Base-by-base conservation (phyloP, 2,888 invertebrate species). In the Ennomos quercinarius region DNA sequence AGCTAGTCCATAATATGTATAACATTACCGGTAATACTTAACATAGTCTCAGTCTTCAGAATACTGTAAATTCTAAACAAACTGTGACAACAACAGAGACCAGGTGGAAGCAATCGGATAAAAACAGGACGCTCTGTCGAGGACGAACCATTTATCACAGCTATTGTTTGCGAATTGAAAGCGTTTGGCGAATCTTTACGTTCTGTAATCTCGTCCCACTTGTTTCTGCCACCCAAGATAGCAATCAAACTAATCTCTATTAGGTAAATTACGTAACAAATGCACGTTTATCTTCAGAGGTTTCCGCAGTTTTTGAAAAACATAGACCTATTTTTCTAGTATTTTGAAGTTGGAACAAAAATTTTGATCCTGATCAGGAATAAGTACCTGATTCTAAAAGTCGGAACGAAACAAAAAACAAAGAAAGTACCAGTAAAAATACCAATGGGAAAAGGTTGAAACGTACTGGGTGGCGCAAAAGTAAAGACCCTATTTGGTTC, bases 91-190 rank as follows among this genome's bases (percentile, higher is more conserved):
- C 48, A 47, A 53, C 65, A 64, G 57, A 61, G 63, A 66, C 66
- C 79, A 79, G 79, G 76, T 80, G 79, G 77, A 65, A 61, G 69
- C 63, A 69, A 75, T 73, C 72, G 75, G 66, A 70, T 73, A 78
- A 80, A 80, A 80, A 76, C 71, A 65, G 61, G 63, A 66, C 68
- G 57, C 56, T 72, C 63, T 61, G 64, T 54, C 55, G 63, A 66
- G 66, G 70, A 69, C 68, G 68, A 76, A 70, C 72, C 76, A 84
- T 84, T 83, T 81, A 82, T 84, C 79, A 78, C 71, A 50, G 68
- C 77, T 58, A 74, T 80, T 83, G 81, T 83, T 76, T 72, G 45
- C 37, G 51, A 51, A 59, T 58, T 45, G 52, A 51, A 43, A 41
- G 44, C 52, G 43, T 57, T 45, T 49, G 36, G 45, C 54, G 41